Conservation (phyloP, 2,888 invertebrate species). For the Merodon equestris region DNA sequence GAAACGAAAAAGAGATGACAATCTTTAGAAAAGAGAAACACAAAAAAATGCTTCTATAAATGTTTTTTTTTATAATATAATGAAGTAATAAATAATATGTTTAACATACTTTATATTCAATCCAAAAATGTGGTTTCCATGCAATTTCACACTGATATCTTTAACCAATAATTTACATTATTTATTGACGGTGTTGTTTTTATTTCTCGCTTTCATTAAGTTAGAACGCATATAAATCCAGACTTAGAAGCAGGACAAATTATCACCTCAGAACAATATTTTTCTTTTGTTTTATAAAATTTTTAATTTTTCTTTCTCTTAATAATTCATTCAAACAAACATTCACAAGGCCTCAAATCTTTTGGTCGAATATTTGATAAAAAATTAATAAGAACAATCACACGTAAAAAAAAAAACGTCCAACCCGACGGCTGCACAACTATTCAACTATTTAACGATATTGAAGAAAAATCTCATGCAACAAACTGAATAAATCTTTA, state of each 20-base stretch:
- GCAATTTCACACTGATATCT: not conserved
- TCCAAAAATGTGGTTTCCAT: conserved; percentile 8
- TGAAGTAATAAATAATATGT: too few relatives aligned
- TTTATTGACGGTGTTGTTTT: not conserved
- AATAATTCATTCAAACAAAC: too few relatives aligned
- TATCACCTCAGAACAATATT: not conserved
- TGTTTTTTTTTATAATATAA: too few relatives aligned
- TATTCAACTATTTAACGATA: conserved; percentile 12
- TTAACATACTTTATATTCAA: conserved; percentile 61
- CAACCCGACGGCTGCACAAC: conserved; percentile 34
- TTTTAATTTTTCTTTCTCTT: not conserved
- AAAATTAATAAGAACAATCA: conserved; percentile 13
- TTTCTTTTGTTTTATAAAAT: not conserved
- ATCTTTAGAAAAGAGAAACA: too few relatives aligned
- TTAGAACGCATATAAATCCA: not conserved
- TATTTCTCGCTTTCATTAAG: too few relatives aligned
- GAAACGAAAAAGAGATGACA: too few relatives aligned
- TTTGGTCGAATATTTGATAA: conserved; percentile 14
- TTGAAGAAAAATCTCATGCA: conserved; percentile 33
- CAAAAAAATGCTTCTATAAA: too few relatives aligned
- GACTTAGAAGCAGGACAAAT: not conserved
- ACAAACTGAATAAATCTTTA: conserved; percentile 37
- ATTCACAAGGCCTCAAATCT: not conserved
- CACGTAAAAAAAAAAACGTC: conserved; percentile 32
- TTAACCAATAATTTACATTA: not conserved